Percentiles rank a stretch among this genome's conserved stretches.
These are phyloP conservation scores for Maccullochella peelii DNA, from an alignment of 2,113 vertebrate species.

Conservation along the genomic window DNA sequence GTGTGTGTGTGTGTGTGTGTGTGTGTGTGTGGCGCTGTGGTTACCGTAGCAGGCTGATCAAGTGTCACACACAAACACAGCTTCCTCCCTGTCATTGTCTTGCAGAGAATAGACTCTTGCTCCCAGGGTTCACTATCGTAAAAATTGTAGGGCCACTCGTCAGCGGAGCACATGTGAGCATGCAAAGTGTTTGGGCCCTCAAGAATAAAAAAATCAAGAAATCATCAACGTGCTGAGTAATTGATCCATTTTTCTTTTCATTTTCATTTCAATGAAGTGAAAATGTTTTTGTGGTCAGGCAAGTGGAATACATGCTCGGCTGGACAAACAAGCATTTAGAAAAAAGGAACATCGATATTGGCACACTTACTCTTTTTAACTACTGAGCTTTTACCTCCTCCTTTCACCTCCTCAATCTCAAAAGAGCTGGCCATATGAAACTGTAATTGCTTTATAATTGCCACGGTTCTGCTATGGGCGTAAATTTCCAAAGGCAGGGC, in stretches of 20 bases:
- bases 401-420: slow-evolving; percentile 44
- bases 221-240: slow-evolving; percentile 26
- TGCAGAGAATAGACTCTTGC: slow-evolving; percentile 57
- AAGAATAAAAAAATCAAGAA: slow-evolving; percentile 30
- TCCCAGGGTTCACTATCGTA: slow-evolving; percentile 51
- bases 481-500: slow-evolving; percentile 66
- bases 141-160: slow-evolving; percentile 6
- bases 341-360: slow-evolving; percentile 52
- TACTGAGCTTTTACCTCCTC: slow-evolving; percentile 48
- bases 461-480: slow-evolving; percentile 57
- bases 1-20: slow-evolving; percentile 38
- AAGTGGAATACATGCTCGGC: slow-evolving; percentile 32
- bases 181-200: slow-evolving; percentile 11
- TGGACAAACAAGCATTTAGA: slow-evolving; percentile 28
- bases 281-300: slow-evolving; percentile 27
- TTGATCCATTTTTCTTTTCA: slow-evolving; percentile 34
- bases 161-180: not conserved
- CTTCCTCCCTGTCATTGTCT: slow-evolving; percentile 65
- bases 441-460: slow-evolving; percentile 82
- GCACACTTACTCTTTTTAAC: slow-evolving; percentile 52
- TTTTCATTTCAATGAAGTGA: slow-evolving; percentile 37
- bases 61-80: slow-evolving; percentile 67
- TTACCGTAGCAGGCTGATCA: slow-evolving; percentile 69
- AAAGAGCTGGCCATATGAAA: slow-evolving; percentile 68
- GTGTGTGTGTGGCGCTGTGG: slow-evolving; percentile 55